Evolutionary conservation across 2,113 vertebrate genomes (phyloP), one percentile per base, ranked within the genome.

Genomic region (Zingel zingel): DNA sequence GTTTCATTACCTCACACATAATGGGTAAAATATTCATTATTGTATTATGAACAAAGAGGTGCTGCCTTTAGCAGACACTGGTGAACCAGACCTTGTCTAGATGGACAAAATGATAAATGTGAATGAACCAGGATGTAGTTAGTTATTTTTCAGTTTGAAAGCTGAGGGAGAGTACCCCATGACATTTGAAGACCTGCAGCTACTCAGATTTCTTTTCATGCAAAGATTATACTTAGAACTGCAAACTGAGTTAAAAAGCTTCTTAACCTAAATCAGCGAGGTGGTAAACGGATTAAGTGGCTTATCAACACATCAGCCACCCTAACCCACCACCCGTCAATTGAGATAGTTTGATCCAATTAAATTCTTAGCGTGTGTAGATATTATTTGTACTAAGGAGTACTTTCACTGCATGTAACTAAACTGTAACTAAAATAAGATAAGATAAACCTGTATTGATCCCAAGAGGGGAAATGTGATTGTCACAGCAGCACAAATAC

Each of bases 101-200:
- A 63, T 5, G 21, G 56, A 59, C 5, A 45, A 62, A 48, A 25
- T 39, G 50, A 62, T 0, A 30, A 36, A 62, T 33, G 15, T 59
- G 18, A 54, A 68, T 39, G 70, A 89, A 91, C 89, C 87, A 74
- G 83, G 87, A 90, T 76, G 30, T 73, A 39, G 81, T 77, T 59
- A 73, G 30, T 45, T 81, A 65, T 89, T 88, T 90, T 69, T 74
- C 6, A 21, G 2, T 15, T 43, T 56, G 9, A 48, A 39, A 36
- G 6, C 36, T 23, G 7, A 64, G 18, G 59, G 47, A 62, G 51
- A 82, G 45, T 43, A 13, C 27, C 57, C n/a, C 5, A 33, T 3
- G 2, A 16, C 0, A 5, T 66, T 62, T 36, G 16, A 63, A 57
- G 11, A 72, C 8, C 10, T 72, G 16, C 2, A 67, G 45, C 33